Evolutionary conservation across 2,888 invertebrate species (phyloP).

Genomic region (Ernsta delagoae): DNA sequence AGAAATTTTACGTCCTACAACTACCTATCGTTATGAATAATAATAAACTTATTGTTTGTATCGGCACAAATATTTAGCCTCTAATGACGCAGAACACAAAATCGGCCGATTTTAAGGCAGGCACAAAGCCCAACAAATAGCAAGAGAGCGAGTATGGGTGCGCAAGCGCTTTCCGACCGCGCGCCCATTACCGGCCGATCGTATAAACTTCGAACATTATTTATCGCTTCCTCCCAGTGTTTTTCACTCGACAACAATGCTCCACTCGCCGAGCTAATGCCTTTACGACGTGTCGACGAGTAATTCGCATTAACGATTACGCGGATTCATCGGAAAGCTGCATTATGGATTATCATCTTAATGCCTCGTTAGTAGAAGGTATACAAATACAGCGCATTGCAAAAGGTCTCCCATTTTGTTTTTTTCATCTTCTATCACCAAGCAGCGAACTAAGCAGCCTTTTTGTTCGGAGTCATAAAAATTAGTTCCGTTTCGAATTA

Average conservation of each 20-base stretch:
- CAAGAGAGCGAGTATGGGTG: constrained; percentile 50
- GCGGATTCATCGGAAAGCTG: constrained; percentile 21
- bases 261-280: constrained; percentile 68
- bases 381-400: constrained; percentile 8
- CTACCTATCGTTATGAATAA: not conserved
- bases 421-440: constrained; percentile 22
- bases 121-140: constrained; percentile 40
- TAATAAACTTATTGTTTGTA: not conserved
- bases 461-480: constrained; percentile 25
- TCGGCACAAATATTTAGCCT: constrained; percentile 8
- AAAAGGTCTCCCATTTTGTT: constrained; percentile 20
- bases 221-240: constrained; percentile 80
- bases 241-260: constrained; percentile 79
- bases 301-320: constrained; percentile 66
- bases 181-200: constrained; percentile 73
- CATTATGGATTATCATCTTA: constrained; percentile 27
- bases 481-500: constrained; percentile 34
- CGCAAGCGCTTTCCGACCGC: constrained; percentile 57
- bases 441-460: constrained; percentile 19
- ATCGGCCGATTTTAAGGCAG: constrained; percentile 36
- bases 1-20: not conserved
- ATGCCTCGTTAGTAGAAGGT: not conserved
- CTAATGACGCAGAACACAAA: constrained; percentile 28
- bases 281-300: constrained; percentile 74
- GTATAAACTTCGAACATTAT: constrained; percentile 81